These are phyloP conservation scores for Drosophila buzzatii DNA, from an alignment of 2,888 invertebrate species.

Conservation along the genomic window DNA sequence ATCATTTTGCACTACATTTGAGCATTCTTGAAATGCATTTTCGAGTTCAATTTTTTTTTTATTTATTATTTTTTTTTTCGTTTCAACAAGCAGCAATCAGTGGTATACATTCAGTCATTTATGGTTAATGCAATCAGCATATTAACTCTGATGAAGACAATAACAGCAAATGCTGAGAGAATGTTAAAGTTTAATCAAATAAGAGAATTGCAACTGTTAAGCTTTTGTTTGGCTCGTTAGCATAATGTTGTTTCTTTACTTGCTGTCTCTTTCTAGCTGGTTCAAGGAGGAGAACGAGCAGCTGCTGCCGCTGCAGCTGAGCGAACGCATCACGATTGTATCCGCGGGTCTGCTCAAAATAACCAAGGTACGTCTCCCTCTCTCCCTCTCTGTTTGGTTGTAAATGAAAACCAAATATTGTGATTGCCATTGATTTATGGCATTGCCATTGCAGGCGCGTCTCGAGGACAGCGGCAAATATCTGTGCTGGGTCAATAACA, in stretches of 20 bases:
- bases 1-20: slow-evolving; percentile 45
- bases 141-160: slow-evolving; percentile 59
- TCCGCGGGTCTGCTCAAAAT: slow-evolving; percentile 89
- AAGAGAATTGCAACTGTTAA: slow-evolving; percentile 2
- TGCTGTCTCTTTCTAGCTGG: slow-evolving; percentile 87
- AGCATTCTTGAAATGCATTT: slow-evolving; percentile 23
- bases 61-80: neutral
- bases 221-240: slow-evolving; percentile 10
- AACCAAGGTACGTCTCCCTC: slow-evolving; percentile 86
- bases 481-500: slow-evolving; percentile 96
- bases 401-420: slow-evolving; percentile 62
- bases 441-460: slow-evolving; percentile 84
- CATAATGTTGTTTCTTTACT: slow-evolving; percentile 1
- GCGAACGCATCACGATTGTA: slow-evolving; percentile 87
- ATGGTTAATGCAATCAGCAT: slow-evolving; percentile 68
- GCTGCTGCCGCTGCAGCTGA: slow-evolving; percentile 89
- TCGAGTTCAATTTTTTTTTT: neutral
- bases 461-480: slow-evolving; percentile 94
- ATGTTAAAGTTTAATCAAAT: slow-evolving; percentile 2
- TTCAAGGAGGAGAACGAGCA: slow-evolving; percentile 91
- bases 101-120: slow-evolving; percentile 34
- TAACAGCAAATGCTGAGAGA: neutral
- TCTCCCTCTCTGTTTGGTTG: neutral
- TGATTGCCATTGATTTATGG: slow-evolving; percentile 64
- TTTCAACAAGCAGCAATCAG: slow-evolving; percentile 43